Evolutionary conservation across 2,888 invertebrate genomes (phyloP), one percentile per base, ranked within the genome.

Genomic region (Tryphoninae sp.): DNA sequence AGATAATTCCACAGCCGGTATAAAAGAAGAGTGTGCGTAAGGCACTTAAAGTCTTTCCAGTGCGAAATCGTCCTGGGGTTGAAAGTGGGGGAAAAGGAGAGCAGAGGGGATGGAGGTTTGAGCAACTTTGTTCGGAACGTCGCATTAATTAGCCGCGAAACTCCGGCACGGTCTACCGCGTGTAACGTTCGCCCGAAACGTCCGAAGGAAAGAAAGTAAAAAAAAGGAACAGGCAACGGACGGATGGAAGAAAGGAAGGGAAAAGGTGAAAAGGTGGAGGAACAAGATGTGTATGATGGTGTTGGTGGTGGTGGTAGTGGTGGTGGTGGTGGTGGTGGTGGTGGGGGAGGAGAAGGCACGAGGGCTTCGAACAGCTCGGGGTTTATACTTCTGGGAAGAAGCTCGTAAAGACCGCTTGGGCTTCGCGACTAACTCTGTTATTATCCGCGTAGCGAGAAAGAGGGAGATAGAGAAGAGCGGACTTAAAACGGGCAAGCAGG

Each of bases 321-420:
- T 33, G 33, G 33, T 11, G 55, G 75, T 61, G 75, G 74, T 65
- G 69, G 33, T 33, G 33, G 33, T 33, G 33, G 33, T 6, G 6
- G 33, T 33, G 33, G 6, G 33, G 33, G 33, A 33, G 33, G 74
- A 80, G 80, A 62, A 79, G 75, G 67, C 76, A 79, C 73, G 67
- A 72, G 75, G 75, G 79, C 55, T 69, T 78, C 53, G 74, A 81
- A 78, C 78, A 81, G 72, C 84, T 83, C 80, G 68, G 86, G 88
- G 89, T 91, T 91, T 91, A 91, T 91, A 91, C 91, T 91, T 92
- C 91, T 91, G 90, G 86, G 91, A 92, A 92, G 89, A 88, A 83
- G 90, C 88, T 91, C 91, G 90, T 92, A 91, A 92, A 91, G 89
- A 90, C 87, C 84, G 88, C 89, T 87, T 86, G 78, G 89, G 88